Evolutionary conservation across 2,797 vertebrate species (phyloP).

Genomic region (Babyrousa celebensis): DNA sequence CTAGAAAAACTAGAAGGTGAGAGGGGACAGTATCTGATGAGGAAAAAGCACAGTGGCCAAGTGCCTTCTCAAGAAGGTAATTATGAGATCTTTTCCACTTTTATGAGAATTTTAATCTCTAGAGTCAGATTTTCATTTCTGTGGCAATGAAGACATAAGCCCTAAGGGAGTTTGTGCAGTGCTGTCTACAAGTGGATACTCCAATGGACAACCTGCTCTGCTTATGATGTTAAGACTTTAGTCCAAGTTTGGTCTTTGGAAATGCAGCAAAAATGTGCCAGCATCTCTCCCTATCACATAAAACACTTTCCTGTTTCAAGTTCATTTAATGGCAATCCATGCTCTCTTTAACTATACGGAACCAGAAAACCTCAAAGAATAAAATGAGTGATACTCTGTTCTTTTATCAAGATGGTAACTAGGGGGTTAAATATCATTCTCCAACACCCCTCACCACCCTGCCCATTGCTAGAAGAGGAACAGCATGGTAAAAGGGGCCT

Average conservation of each 20-base stretch:
- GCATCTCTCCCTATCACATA: not conserved
- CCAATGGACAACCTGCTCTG: not conserved
- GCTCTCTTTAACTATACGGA: not conserved
- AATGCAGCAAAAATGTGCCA: not conserved
- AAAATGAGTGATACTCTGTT: not conserved
- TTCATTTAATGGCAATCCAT: not conserved
- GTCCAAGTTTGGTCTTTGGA: not conserved
- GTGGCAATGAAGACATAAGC: not conserved
- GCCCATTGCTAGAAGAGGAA: not conserved
- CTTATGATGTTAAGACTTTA: not conserved
- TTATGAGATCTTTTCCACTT: not conserved
- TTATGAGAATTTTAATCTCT: not conserved
- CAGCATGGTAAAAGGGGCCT: not conserved
- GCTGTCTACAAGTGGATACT: not conserved
- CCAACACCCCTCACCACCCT: accelerated
- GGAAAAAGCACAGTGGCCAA: not conserved
- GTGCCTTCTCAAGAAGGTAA: not conserved
- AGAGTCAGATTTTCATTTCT: conserved; percentile 17
- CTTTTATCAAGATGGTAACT: not conserved
- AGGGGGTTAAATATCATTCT: not conserved
- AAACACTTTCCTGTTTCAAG: not conserved
- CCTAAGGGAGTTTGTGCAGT: not conserved
- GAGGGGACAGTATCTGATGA: not conserved
- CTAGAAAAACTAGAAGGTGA: conserved; percentile 49
- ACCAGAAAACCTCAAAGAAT: not conserved